These are phyloP conservation scores for Cheirogaleus major DNA, from an alignment of 2,797 vertebrate species.

Conservation along the genomic window DNA sequence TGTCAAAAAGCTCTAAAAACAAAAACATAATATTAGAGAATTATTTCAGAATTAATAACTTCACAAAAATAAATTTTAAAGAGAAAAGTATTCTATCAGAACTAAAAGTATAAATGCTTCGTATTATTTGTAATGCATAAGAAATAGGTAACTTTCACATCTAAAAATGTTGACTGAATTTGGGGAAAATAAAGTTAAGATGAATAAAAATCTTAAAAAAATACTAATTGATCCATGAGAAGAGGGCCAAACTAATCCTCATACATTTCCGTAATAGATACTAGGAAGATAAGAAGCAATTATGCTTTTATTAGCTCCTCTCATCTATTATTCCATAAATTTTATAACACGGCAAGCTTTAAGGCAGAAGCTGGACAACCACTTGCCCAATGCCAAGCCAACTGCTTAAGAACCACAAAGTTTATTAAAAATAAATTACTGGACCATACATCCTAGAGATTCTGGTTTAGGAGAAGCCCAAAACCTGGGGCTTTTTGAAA, in stretches of 20 bases:
- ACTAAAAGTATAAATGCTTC: background rate
- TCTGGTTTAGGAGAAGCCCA: background rate
- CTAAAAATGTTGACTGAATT: background rate
- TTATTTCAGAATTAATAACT: slow-evolving; percentile 5
- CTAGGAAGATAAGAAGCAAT: background rate
- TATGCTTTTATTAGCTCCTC: background rate
- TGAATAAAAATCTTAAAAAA: background rate
- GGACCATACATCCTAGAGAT: background rate
- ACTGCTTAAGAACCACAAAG: background rate
- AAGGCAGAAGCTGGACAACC: background rate
- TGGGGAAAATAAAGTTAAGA: background rate
- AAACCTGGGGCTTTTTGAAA: background rate
- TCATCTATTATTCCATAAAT: background rate
- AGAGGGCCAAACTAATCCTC: background rate
- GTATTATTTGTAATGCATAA: background rate
- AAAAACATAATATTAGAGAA: slow-evolving; percentile 41
- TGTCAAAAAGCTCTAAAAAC: slow-evolving; percentile 87
- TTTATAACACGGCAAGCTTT: background rate
- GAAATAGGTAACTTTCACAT: background rate
- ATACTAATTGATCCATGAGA: background rate
- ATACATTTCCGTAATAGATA: background rate
- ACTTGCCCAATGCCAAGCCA: background rate
- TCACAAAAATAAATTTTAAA: background rate
- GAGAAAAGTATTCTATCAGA: background rate
- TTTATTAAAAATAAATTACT: background rate